phyloP scores from a whole-genome alignment of 2,113 vertebrate species.

The Columbina picui region DNA sequence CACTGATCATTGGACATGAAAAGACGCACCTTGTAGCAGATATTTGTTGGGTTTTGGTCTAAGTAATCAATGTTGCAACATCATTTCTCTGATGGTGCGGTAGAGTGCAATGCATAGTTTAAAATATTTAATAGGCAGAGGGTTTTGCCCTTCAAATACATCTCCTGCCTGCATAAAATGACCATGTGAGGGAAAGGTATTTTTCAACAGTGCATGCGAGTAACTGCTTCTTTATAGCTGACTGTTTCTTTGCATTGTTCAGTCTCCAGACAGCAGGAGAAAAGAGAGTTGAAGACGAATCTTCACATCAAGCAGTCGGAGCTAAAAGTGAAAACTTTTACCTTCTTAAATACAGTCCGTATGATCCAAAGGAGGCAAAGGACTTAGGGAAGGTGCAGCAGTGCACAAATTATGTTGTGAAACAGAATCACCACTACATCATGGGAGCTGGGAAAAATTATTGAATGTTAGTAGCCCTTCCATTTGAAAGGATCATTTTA shows the following conservation, averaged over 20 bases:
- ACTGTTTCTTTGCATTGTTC: slow-evolving; percentile 3
- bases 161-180: slow-evolving; percentile 21
- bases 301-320: not conserved
- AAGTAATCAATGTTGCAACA: not conserved
- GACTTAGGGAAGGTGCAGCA: not conserved
- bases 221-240: not conserved
- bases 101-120: not conserved
- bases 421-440: not conserved
- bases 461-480: not conserved
- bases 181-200: not conserved
- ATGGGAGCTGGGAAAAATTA: not conserved
- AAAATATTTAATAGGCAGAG: not conserved
- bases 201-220: not conserved
- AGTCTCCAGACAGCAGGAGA: not conserved
- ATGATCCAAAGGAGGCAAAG: not conserved
- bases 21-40: not conserved
- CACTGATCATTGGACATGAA: not conserved
- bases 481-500: not conserved
- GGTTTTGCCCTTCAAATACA: slow-evolving; percentile 24
- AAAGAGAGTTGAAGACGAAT: not conserved
- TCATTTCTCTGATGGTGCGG: not conserved
- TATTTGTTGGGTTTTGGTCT: not conserved
- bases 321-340: slow-evolving; percentile 20
- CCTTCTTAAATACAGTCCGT: not conserved
- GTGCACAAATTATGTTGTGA: not conserved